A percentile compares a stretch with the other conserved stretches of the same genome.
phyloP scores from a whole-genome alignment of 2,797 vertebrate genomes.

The Champsocephalus esox region DNA sequence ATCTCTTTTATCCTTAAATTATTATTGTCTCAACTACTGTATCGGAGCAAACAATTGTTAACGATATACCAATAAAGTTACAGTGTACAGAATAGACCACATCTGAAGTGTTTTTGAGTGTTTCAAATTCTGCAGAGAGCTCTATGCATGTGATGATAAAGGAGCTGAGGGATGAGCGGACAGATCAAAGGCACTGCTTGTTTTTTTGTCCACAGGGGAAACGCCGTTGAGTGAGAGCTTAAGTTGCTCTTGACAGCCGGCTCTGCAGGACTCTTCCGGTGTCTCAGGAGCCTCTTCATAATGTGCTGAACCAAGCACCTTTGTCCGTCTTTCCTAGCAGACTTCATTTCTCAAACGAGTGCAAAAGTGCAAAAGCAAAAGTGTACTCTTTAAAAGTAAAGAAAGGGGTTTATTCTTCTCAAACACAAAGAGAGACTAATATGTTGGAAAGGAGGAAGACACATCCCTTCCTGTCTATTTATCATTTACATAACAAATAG shows the following conservation, averaged over 20 bases:
- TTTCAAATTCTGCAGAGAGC: slow-evolving; percentile 3
- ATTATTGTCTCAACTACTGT: background rate
- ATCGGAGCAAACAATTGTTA: background rate
- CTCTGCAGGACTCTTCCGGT: slow-evolving; percentile 1
- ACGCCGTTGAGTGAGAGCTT: background rate
- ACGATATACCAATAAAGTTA: background rate
- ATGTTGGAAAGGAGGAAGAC: too few species aligned
- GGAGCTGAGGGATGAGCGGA: background rate
- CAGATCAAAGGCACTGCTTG: slow-evolving; percentile 19
- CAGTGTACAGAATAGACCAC: background rate
- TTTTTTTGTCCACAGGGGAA: slow-evolving; percentile 10
- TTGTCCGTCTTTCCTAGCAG: background rate
- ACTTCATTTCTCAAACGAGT: background rate
- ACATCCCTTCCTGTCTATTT: background rate
- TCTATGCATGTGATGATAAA: background rate
- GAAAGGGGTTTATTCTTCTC: too few species aligned
- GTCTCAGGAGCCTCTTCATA: slow-evolving; percentile 7
- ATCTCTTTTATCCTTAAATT: too few species aligned
- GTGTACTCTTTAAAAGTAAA: too few species aligned
- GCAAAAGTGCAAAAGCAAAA: background rate
- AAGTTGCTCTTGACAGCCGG: background rate
- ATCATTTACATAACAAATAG: background rate
- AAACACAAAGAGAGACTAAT: too few species aligned
- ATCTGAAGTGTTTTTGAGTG: background rate
- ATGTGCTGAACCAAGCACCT: background rate